Base-by-base conservation (phyloP, 2,888 invertebrate genomes). In the Troides oblongomaculatus region DNA sequence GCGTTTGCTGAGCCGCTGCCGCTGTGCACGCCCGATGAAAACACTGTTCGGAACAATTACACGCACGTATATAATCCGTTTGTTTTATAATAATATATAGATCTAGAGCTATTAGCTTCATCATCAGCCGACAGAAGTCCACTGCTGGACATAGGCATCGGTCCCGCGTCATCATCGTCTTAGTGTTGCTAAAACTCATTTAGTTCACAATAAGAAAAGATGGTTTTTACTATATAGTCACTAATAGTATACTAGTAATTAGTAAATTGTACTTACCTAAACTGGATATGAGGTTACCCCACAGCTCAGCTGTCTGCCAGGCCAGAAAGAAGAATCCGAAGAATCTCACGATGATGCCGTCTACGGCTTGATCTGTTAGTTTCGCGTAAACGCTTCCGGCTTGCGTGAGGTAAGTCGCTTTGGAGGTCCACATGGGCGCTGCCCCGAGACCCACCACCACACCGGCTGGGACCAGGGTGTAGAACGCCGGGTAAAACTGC, bases 281-380 rank as follows among this genome's bases (percentile, higher is more conserved):
- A 76, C 98, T 98, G n/a, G 98, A 98, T 81, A 98, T 96, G 73
- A 99, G 94, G 89, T 99, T 99, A 83, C 99, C 99, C 97, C 98
- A 97, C 63, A 99, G 95, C 91, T 99, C 97, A 78, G 99, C 97
- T 21, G 98, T 97, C 88, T 99, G 99, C 96, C 99, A 99, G 75
- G 99, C 97, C 79, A 99, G 95, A 94, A 99, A 99, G 95, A 99
- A 99, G 94, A 99, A 97, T 61, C 99, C 99, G 89, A 99, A 99
- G 94, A 99, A 99, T 81, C 98, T 93, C 70, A 98, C 98, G 78
- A 99, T 97, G 78, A 98, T 97, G 25, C 97, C 97, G 85, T 98
- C 97, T 66, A 97, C 95, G 43, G 96, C 95, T 83, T 97, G 96
- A 79, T 97, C 96, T 18, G 97, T 97, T 72, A 98, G 92, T 82